Base-by-base conservation (phyloP, 53 echinoderm and acorn worm species). In the Crossaster papposus region DNA sequence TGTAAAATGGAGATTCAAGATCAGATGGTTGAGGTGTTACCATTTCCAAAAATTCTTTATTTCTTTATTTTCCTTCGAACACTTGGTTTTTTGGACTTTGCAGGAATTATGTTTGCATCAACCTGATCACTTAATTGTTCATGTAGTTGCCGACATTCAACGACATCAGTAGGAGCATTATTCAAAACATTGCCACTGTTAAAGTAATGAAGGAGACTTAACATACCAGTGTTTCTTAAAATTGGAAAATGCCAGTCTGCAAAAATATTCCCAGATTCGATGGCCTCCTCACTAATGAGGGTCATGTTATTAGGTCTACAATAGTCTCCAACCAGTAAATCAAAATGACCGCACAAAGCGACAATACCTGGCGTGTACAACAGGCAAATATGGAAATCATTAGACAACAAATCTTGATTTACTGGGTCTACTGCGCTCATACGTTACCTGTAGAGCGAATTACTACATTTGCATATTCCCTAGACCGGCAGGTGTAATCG, bases 191-290 rank as follows among this genome's bases (percentile, higher is more conserved):
- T 14, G 11, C 13, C 36, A 22, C 63, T 81, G 34, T 51, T 64
- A 35, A 81, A 81, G 35, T 62, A 81, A 64, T 81, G 31, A 55
- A 81, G 81, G 20, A 81, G 81, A 81, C 81, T 81, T 81, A 81
- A 81, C 26, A 35, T 31, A 0, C 81, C 81, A 64, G 32, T 63
- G 26, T 79, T 55, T 79, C 54, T 79, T 54, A 36, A 23, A 35
- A 24, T 20, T 15, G 62, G 81, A 15, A 81, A 62, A 15, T 63
- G 73, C 73, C 73, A 73, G 36, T 73, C 62, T 33, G 81, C 62
- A 22, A 81, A 81, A 17, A 81, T 32, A 64, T 58, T 81, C 30
- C 81, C 64, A 62, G 62, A 34, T 81, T 55, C 36, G 22, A 81
- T 35, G 33, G 81, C 55, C 20, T 81, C 64, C 4, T 81, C 81